These are phyloP conservation scores for Sceloporus tristichus DNA, from an alignment of 2,113 vertebrate genomes.

Conservation along the genomic window DNA sequence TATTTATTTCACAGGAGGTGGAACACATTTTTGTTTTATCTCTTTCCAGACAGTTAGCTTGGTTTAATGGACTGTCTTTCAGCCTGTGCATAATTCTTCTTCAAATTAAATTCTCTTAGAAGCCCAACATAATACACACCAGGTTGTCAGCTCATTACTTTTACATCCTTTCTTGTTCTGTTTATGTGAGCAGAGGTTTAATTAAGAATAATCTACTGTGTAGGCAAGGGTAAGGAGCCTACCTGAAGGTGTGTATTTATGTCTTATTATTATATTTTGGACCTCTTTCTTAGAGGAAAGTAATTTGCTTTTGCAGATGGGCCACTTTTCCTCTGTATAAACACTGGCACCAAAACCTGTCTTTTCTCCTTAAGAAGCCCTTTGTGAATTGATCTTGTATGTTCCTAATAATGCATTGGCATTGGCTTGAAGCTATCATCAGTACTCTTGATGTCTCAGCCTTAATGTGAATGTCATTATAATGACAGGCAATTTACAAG, in stretches of 20 bases:
- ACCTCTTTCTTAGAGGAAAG: slow-evolving; percentile 26
- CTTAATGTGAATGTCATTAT: neutral
- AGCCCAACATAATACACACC: slow-evolving; percentile 78
- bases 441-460: slow-evolving; percentile 1
- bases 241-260: slow-evolving; percentile 60
- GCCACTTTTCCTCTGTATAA: slow-evolving; percentile 14
- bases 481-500: accelerated
- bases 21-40: slow-evolving; percentile 76
- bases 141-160: slow-evolving; percentile 85
- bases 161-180: slow-evolving; percentile 83
- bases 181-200: slow-evolving; percentile 83
- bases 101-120: slow-evolving; percentile 85
- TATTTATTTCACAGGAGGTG: slow-evolving; percentile 69
- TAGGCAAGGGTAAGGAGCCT: slow-evolving; percentile 69
- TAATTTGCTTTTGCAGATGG: slow-evolving; percentile 39
- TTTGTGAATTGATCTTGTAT: neutral
- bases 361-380: accelerated
- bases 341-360: neutral
- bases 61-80: slow-evolving; percentile 83
- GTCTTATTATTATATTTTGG: slow-evolving; percentile 41
- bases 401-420: neutral
- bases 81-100: slow-evolving; percentile 82
- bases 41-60: slow-evolving; percentile 83
- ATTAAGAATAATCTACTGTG: slow-evolving; percentile 82
- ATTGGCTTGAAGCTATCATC: neutral